Base-by-base conservation (phyloP, 2,113 vertebrate genomes). In the Chaenocephalus aceratus region DNA sequence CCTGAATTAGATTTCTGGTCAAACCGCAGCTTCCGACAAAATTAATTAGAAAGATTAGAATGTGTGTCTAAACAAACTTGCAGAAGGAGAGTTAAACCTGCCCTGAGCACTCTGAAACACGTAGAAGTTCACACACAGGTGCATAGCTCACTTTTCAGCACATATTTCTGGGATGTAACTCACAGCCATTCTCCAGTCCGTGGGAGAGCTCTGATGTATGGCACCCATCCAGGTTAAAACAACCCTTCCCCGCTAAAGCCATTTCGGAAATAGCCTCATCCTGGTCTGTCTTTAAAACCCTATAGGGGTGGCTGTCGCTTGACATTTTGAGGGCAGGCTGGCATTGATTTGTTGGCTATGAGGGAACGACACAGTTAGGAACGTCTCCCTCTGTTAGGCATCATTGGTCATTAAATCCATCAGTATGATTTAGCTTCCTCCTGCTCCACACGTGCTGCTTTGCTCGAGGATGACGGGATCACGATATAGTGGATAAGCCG, bases 31-130 rank as follows among this genome's bases (percentile, higher is more conserved):
- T 66, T 84, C 88, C 63, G 80, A 75, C 90, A 72, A 75, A 88
- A 90, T 92, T 80, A 88, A 93, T 91, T 89, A 84, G 57, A 75
- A 80, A 84, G 86, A 89, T 92, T 93, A 90, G 72, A 87, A 72
- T 36, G 82, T 86, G 77, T 80, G 77, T 81, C 77, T 65, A 72
- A 88, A 88, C 79, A 84, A 83, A 73, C 30, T 21, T 45, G 45
- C 14, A 8, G 18, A 64, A 77, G n/a, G 36, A 57, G 56, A 84
- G 68, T 30, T 56, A 80, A 80, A 74, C 57, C 67, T 57, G 21
- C 41, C 60, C 61, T 3, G 10, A 52, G 62, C 14, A 6, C 60
- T 60, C 61, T 81, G 26, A 82, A 60, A 85, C 72, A 30, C 52
- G 36, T 2, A 60, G 23, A 71, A 69, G 78, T 44, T 14, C 48